Conservation (phyloP, 2,113 vertebrate genomes). For the Epinephelus cyanopodus region DNA sequence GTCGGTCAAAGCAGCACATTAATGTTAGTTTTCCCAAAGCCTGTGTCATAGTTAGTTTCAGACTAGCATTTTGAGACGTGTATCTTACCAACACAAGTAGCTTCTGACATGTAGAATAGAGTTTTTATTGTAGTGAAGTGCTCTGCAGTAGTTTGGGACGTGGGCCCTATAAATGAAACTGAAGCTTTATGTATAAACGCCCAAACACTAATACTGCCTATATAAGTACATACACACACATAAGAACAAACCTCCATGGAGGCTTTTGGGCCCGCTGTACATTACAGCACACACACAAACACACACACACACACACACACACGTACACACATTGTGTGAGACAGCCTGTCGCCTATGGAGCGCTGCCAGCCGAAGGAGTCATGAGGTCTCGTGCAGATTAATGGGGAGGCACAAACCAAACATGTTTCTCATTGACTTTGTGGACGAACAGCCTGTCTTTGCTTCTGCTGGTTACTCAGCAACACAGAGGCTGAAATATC, state of each 20-base stretch:
- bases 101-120: slow-evolving; percentile 10
- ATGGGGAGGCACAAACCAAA: slow-evolving; percentile 77
- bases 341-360: slow-evolving; percentile 66
- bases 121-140: not conserved
- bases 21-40: not conserved
- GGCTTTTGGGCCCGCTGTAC: slow-evolving; percentile 34
- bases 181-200: slow-evolving; percentile 4
- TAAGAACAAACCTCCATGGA: slow-evolving; percentile 21
- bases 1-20: not conserved
- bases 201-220: slow-evolving; percentile 2
- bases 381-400: slow-evolving; percentile 78
- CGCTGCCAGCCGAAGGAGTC: slow-evolving; percentile 70
- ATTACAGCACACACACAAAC: slow-evolving; percentile 33
- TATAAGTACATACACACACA: not conserved
- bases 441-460: slow-evolving; percentile 69
- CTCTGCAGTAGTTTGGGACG: not conserved
- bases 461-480: slow-evolving; percentile 73
- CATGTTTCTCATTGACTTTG: slow-evolving; percentile 80
- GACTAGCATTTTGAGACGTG: not conserved
- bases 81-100: not conserved
- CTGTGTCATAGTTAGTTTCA: slow-evolving; percentile 15
- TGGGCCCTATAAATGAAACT: not conserved
- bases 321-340: slow-evolving; percentile 43
- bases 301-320: slow-evolving; percentile 38
- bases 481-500: slow-evolving; percentile 69